Conservation (phyloP, 2,888 invertebrate genomes). For the Copidosoma aretas region DNA sequence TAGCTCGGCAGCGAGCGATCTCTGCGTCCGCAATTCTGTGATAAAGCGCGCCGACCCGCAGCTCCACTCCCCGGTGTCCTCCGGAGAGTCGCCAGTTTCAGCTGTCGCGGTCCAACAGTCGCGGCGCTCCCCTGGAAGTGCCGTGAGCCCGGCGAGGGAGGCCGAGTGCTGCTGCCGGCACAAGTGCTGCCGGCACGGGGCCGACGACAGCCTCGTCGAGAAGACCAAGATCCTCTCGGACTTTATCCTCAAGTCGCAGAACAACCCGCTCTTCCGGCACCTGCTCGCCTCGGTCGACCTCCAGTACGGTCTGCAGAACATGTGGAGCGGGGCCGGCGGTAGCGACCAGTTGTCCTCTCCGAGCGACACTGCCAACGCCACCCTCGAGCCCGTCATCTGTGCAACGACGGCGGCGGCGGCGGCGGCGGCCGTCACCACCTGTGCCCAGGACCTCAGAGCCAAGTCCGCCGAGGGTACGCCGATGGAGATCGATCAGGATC, state of each 20-base stretch:
- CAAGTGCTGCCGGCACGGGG: conserved; percentile 58
- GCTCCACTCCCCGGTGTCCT: background rate
- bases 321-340: conserved; percentile 48
- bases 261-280: conserved; percentile 57
- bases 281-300: conserved; percentile 56
- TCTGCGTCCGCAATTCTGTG: conserved; percentile 56
- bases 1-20: conserved; percentile 39
- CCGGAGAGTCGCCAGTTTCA: conserved; percentile 30
- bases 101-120: background rate
- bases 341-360: conserved; percentile 48
- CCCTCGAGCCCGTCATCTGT: conserved; percentile 44
- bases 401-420: conserved; percentile 37
- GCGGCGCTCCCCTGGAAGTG: conserved; percentile 4
- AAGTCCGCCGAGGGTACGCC: conserved; percentile 60
- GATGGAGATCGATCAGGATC: conserved; percentile 61
- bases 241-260: conserved; percentile 57
- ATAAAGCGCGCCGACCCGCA: conserved; percentile 56
- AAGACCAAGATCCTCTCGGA: conserved; percentile 60
- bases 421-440: conserved; percentile 48
- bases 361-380: conserved; percentile 53
- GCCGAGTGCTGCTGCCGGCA: conserved; percentile 55
- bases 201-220: conserved; percentile 54
- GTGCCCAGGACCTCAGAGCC: conserved; percentile 59
- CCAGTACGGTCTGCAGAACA: conserved; percentile 56
- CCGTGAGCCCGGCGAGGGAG: background rate